Evolutionary conservation across 2,888 invertebrate species (phyloP).

Genomic region (Dyspetes luteomarginatus): DNA sequence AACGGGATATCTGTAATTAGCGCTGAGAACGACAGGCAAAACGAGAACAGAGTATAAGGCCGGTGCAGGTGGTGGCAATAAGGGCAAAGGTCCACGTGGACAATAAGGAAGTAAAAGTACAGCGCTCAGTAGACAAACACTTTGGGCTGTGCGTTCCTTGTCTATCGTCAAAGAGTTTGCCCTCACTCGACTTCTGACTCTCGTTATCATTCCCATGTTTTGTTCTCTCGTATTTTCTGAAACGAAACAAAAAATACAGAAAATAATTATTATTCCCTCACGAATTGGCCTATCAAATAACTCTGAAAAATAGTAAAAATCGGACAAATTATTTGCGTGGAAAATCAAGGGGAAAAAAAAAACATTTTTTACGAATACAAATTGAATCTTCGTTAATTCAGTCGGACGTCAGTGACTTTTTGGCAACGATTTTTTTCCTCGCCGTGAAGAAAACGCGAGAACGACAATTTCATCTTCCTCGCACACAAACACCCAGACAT

Average conservation of each 20-base stretch:
- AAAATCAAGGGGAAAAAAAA: background rate
- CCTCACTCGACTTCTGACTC: slow-evolving; percentile 88
- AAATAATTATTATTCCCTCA: background rate
- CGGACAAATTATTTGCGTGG: background rate
- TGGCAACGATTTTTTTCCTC: slow-evolving; percentile 19
- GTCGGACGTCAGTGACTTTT: background rate
- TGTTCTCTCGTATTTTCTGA: slow-evolving; percentile 39
- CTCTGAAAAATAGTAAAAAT: background rate
- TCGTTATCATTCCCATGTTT: slow-evolving; percentile 90
- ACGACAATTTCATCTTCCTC: slow-evolving; percentile 14
- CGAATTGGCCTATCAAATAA: background rate
- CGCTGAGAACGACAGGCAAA: slow-evolving; percentile 88
- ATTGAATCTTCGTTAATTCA: slow-evolving; percentile 9
- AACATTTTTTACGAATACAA: background rate
- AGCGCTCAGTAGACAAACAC: slow-evolving; percentile 88
- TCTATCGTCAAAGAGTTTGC: slow-evolving; percentile 87
- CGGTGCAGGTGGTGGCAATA: slow-evolving; percentile 86
- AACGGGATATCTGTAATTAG: slow-evolving; percentile 88
- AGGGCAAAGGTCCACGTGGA: slow-evolving; percentile 85
- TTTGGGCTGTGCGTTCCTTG: slow-evolving; percentile 89
- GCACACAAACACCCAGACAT: background rate
- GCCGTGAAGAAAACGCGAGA: background rate
- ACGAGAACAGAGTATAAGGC: slow-evolving; percentile 88
- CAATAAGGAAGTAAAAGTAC: slow-evolving; percentile 88
- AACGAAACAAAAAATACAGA: slow-evolving; percentile 7